Percentiles rank a stretch among this genome's conserved stretches.
phyloP scores from a whole-genome alignment of 2,113 vertebrate genomes.

The Dolichallabes microphthalmus region DNA sequence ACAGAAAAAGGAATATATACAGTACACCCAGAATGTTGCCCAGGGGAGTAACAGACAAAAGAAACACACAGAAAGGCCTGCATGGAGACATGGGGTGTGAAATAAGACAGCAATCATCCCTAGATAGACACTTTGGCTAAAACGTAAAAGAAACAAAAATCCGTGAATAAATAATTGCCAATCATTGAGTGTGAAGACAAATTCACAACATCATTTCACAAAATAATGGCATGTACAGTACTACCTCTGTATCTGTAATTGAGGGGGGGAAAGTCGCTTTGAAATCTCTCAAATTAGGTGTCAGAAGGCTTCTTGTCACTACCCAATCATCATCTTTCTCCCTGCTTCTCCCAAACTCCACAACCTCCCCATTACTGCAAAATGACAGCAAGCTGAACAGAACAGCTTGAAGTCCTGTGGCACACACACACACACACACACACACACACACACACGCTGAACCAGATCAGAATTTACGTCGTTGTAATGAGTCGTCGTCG shows the following conservation, averaged over 20 bases:
- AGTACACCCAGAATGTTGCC: neutral
- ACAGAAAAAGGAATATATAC: conserved; percentile 38
- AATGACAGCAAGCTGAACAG: conserved; percentile 60
- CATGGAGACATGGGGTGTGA: conserved; percentile 40
- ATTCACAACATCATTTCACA: conserved; percentile 54
- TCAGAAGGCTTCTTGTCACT: conserved; percentile 36
- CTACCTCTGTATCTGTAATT: conserved; percentile 54
- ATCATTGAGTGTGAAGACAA: conserved; percentile 63
- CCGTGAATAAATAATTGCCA: conserved; percentile 65
- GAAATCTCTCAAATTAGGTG: conserved; percentile 57
- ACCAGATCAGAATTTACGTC: conserved; percentile 51
- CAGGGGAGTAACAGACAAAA: neutral
- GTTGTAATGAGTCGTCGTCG: conserved; percentile 56
- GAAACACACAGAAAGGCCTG: conserved; percentile 9
- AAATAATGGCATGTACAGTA: conserved; percentile 48
- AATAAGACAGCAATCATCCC: conserved; percentile 47
- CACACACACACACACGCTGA: conserved; percentile 50
- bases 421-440: conserved; percentile 52
- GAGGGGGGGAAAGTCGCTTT: conserved; percentile 26
- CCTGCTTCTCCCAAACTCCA: neutral
- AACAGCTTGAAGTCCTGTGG: conserved; percentile 44
- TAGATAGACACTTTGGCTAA: conserved; percentile 50
- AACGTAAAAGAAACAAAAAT: conserved; percentile 53
- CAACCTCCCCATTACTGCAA: conserved; percentile 51
- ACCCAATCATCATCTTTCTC: conserved; percentile 24